A percentile compares a stretch with the other conserved stretches of the same genome.
Conservation (phyloP, 2,113 vertebrate genomes). For the Centropristis striata region DNA sequence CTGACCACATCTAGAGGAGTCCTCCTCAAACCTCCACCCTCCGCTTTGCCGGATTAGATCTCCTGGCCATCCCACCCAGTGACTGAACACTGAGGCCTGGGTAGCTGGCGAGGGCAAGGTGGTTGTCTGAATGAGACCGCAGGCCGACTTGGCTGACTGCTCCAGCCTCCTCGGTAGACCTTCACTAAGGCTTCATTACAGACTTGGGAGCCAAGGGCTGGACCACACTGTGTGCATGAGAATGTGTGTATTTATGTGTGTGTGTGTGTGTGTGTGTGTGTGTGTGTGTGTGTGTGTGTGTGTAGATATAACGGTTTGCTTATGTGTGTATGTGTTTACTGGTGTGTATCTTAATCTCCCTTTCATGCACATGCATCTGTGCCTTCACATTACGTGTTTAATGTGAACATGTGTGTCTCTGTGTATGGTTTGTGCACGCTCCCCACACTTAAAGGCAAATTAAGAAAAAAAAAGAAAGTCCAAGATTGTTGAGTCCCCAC, state of each 20-base stretch:
- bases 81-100: slow-evolving; percentile 71
- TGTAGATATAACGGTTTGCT: slow-evolving; percentile 41
- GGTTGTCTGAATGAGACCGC: slow-evolving; percentile 84
- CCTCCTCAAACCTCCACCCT: slow-evolving; percentile 70
- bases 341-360: slow-evolving; percentile 47
- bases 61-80: slow-evolving; percentile 82
- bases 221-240: slow-evolving; percentile 80
- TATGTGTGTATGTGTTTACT: slow-evolving; percentile 44
- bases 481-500: slow-evolving; percentile 43
- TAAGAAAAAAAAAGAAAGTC: slow-evolving; percentile 31
- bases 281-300: slow-evolving; percentile 28
- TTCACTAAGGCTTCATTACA: slow-evolving; percentile 79
- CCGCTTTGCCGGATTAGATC: slow-evolving; percentile 65
- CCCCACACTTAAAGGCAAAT: slow-evolving; percentile 54
- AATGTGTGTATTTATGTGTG: slow-evolving; percentile 52
- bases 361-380: slow-evolving; percentile 33
- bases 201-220: slow-evolving; percentile 68
- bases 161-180: slow-evolving; percentile 78
- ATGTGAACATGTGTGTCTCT: slow-evolving; percentile 45
- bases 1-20: slow-evolving; percentile 76
- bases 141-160: slow-evolving; percentile 76
- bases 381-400: slow-evolving; percentile 52
- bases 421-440: slow-evolving; percentile 22
- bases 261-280: slow-evolving; percentile 36
- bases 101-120: slow-evolving; percentile 66